phyloP scores from a whole-genome alignment of 53 echinoderm and acorn worm genomes.

The Holothuria scabra region DNA sequence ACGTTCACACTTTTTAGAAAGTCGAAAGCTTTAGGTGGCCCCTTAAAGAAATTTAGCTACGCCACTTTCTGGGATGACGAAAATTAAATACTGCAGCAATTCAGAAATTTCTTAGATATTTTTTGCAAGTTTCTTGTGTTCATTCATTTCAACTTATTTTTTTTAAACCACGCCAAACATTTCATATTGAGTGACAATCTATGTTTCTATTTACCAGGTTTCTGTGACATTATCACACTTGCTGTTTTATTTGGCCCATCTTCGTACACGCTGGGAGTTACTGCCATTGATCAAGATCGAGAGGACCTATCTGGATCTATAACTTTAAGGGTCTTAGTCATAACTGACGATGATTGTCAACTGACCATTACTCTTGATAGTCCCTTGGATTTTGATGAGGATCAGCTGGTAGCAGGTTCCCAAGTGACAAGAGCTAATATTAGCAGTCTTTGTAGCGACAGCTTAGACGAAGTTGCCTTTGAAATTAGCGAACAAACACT shows the following conservation, averaged over 20 bases:
- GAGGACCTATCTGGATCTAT: neutral
- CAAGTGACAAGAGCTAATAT: neutral
- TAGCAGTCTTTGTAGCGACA: neutral
- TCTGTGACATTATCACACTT: constrained; percentile 19
- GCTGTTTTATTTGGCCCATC: neutral
- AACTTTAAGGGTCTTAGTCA: neutral
- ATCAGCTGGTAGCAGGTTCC: neutral
- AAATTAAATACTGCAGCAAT: no score
- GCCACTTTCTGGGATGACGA: no score
- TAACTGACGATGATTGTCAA: neutral
- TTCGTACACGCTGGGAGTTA: neutral
- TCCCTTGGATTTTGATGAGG: constrained; percentile 15
- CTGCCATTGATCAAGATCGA: neutral
- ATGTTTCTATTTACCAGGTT: neutral
- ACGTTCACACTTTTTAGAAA: no score
- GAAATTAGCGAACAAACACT: constrained; percentile 7
- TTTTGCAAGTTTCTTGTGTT: no score
- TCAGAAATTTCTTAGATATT: no score
- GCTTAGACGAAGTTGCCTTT: neutral
- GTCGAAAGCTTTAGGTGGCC: no score
- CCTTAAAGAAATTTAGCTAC: no score
- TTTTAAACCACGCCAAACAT: no score
- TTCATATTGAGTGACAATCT: no score
- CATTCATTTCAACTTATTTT: no score
- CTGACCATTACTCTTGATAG: neutral